Base-by-base conservation (phyloP, 2,113 vertebrate species). In the Corythornis vintsioides region DNA sequence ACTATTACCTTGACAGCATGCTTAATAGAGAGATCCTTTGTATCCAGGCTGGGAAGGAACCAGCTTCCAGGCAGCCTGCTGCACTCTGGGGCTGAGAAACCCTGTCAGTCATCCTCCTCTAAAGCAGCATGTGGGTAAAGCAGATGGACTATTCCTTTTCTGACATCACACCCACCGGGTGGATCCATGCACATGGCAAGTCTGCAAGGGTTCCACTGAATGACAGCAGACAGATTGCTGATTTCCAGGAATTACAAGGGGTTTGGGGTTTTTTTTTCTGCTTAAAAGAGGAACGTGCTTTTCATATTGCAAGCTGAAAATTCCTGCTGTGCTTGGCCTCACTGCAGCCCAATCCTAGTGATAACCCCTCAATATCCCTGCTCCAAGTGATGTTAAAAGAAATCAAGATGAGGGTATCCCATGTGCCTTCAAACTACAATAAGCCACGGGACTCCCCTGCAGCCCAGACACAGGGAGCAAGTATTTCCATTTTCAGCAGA, bases 91-190 rank as follows among this genome's bases (percentile, higher is more conserved):
- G 55, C 60, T 95, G 55, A 35, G 80, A 79, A 69, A 79, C 33
- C 7, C 52, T 86, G 92, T 89, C 86, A 93, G 25, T 90, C 83
- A 93, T 66, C 31, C 42, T 79, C 22, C 47, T 94, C 45, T 73
- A 79, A 87, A 84, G 89, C 71, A 94, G 43, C 87, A 94, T 94
- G 94, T 94, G 87, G 84, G 74, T 83, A 85, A 94, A 91, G 22
- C 96, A 96, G 92, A 96, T 96, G 95, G 94, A 85, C 76, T 77
- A 29, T 63, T 84, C 59, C 52, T 55, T 33, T 79, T 95, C 75
- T 71, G 87, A 79, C 86, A 93, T 93, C 89, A 94, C 84, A 92
- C 87, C 82, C 91, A 48, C 64, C 1, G 47, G 73, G 35, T n/a
- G n/a, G 52, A 89, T 87, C 52, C 67, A 47, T 45, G 35, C 83